phyloP scores from a whole-genome alignment of 2,113 vertebrate genomes.

The Hippocampus guttulatus region DNA sequence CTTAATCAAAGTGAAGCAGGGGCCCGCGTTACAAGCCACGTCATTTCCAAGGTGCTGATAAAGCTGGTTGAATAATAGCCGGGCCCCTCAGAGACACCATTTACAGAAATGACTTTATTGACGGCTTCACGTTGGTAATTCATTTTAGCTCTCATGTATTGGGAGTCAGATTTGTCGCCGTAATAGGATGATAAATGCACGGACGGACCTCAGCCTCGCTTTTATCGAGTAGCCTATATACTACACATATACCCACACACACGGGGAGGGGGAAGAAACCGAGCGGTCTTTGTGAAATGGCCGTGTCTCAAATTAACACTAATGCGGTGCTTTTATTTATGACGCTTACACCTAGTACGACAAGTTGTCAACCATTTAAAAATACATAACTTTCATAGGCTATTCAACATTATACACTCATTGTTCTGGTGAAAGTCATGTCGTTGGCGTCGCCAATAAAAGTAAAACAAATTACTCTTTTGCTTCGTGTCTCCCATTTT shows the following conservation, averaged over 20 bases:
- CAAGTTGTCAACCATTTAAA: background rate
- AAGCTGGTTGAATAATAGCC: conserved; percentile 96
- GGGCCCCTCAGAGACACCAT: conserved; percentile 91
- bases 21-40: conserved; percentile 84
- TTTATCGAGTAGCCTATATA: conserved; percentile 78
- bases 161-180: conserved; percentile 91
- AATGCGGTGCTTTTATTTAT: background rate
- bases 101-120: conserved; percentile 99
- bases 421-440: background rate
- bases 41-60: conserved; percentile 98
- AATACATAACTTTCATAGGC: background rate
- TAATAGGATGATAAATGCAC: conserved; percentile 99
- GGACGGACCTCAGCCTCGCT: conserved; percentile 79
- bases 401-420: background rate
- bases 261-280: conserved; percentile 13
- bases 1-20: conserved; percentile 94
- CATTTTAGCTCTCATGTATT: conserved; percentile 94
- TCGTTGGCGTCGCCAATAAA: background rate
- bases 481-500: background rate
- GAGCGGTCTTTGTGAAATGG: conserved; percentile 13
- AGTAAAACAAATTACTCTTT: background rate
- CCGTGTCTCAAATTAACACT: conserved; percentile 5
- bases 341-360: background rate
- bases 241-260: conserved; percentile 8
- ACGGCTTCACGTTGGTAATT: conserved; percentile 98